Percentiles rank a stretch among this genome's conserved stretches.
These are phyloP conservation scores for Meiosimyza decipiens DNA, from an alignment of 2,888 invertebrate species.

Conservation along the genomic window DNA sequence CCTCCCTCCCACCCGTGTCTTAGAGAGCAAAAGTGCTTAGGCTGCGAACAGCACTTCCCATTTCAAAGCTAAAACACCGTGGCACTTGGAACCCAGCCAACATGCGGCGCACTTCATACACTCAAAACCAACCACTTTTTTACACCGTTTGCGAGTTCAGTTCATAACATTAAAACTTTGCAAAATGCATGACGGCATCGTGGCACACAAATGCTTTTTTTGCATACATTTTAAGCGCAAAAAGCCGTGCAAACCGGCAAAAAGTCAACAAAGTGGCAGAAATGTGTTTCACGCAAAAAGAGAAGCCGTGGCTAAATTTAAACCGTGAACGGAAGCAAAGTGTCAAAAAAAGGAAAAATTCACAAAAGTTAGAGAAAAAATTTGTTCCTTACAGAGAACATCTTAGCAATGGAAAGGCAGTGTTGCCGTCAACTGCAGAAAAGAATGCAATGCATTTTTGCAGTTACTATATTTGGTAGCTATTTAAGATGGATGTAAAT, in stretches of 20 bases:
- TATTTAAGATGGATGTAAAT: slow-evolving; percentile 3
- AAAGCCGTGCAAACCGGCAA: too few relatives aligned
- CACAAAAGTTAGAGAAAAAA: too few relatives aligned
- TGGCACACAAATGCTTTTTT: neutral
- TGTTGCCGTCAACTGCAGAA: too few relatives aligned
- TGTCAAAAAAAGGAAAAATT: too few relatives aligned
- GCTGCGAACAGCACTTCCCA: neutral
- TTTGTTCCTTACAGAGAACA: too few relatives aligned
- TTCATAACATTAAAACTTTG: slow-evolving; percentile 30
- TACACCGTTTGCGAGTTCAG: neutral
- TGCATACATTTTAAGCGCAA: neutral
- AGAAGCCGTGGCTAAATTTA: neutral
- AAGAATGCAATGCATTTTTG: too few relatives aligned
- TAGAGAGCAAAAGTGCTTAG: neutral
- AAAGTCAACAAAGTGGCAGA: slow-evolving; percentile 7
- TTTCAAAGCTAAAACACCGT: neutral
- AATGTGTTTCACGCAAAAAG: neutral
- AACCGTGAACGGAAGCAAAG: neutral
- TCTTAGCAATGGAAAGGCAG: too few relatives aligned
- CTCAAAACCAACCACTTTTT: slow-evolving; percentile 22
- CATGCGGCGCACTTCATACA: slow-evolving; percentile 4
- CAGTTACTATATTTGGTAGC: neutral
- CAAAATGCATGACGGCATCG: slow-evolving; percentile 2
- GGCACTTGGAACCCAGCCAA: slow-evolving; percentile 12
- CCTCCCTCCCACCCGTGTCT: neutral